These are phyloP conservation scores for Sebastes itinus DNA, from an alignment of 2,797 vertebrate species.

Conservation along the genomic window DNA sequence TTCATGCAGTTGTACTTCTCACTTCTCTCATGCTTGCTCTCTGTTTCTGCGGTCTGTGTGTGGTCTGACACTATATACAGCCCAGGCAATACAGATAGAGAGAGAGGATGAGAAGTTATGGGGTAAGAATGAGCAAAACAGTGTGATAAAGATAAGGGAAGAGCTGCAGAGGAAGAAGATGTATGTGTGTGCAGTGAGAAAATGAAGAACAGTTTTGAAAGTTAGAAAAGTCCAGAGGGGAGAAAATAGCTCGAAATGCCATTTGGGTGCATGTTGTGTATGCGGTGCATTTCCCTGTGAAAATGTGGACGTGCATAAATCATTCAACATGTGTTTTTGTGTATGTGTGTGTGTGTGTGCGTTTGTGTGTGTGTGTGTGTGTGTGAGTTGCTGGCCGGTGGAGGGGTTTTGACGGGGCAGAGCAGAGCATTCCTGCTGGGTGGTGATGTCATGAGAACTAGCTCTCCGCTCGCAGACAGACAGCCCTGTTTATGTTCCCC, in stretches of 20 bases:
- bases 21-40: constrained; percentile 7
- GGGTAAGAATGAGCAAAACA: constrained; percentile 22
- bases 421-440: constrained; percentile 84
- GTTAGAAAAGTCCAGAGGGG: constrained; percentile 25
- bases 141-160: constrained; percentile 24
- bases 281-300: constrained; percentile 46
- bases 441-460: constrained; percentile 89
- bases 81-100: constrained; percentile 9
- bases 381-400: constrained; percentile 58
- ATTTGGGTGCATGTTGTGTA: constrained; percentile 23
- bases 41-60: constrained; percentile 44
- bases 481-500: constrained; percentile 86
- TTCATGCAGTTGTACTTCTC: constrained; percentile 13
- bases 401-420: constrained; percentile 79
- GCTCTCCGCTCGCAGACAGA: constrained; percentile 81
- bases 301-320: constrained; percentile 70
- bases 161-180: constrained; percentile 15
- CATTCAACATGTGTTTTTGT: constrained; percentile 63
- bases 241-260: constrained; percentile 39
- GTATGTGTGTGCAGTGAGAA: constrained; percentile 9
- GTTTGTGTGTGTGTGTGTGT: not conserved
- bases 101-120: constrained; percentile 29
- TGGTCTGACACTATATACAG: constrained; percentile 47
- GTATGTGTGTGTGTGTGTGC: not conserved
- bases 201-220: constrained; percentile 36